A percentile compares a stretch with the other conserved stretches of the same genome.
Conservation (phyloP, 1,140 invertebrate genomes). For the Aporrectodea caliginosa region DNA sequence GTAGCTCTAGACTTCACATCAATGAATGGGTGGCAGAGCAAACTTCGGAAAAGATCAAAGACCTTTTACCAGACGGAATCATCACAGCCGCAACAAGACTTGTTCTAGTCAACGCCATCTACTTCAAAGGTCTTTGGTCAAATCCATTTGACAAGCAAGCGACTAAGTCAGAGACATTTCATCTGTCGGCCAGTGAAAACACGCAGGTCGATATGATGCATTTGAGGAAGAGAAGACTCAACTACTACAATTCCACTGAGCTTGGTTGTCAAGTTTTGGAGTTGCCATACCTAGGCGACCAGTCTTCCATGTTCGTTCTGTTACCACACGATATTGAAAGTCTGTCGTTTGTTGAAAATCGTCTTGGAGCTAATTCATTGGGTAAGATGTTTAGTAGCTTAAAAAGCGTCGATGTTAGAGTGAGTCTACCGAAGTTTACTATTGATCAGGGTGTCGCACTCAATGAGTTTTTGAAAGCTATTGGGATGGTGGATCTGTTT, state of each 20-base stretch:
- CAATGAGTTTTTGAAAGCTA: slow-evolving; percentile 48
- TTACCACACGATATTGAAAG: slow-evolving; percentile 58
- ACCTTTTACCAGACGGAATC: slow-evolving; percentile 58
- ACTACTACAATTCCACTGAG: not conserved
- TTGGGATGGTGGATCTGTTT: slow-evolving; percentile 40
- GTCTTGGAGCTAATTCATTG: slow-evolving; percentile 43
- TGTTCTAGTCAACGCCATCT: slow-evolving; percentile 71
- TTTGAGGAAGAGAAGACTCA: not conserved
- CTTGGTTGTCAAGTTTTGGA: not conserved
- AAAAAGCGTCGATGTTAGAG: slow-evolving; percentile 49
- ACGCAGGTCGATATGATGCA: not conserved
- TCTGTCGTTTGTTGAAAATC: slow-evolving; percentile 33
- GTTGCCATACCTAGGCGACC: not conserved
- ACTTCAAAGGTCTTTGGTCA: slow-evolving; percentile 74
- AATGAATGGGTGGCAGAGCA: slow-evolving; percentile 67
- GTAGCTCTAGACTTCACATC: slow-evolving; percentile 55
- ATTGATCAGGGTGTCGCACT: slow-evolving; percentile 39
- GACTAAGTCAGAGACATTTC: slow-evolving; percentile 58
- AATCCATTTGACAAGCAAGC: slow-evolving; percentile 61
- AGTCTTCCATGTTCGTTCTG: slow-evolving; percentile 68
- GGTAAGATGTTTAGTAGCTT: slow-evolving; percentile 19
- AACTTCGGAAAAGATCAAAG: slow-evolving; percentile 64
- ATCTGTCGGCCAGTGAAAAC: slow-evolving; percentile 20
- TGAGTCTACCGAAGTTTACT: slow-evolving; percentile 48
- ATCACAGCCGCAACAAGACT: slow-evolving; percentile 61